These are phyloP conservation scores for Syngnathus scovelli DNA, from an alignment of 2,113 vertebrate genomes.

Conservation along the genomic window DNA sequence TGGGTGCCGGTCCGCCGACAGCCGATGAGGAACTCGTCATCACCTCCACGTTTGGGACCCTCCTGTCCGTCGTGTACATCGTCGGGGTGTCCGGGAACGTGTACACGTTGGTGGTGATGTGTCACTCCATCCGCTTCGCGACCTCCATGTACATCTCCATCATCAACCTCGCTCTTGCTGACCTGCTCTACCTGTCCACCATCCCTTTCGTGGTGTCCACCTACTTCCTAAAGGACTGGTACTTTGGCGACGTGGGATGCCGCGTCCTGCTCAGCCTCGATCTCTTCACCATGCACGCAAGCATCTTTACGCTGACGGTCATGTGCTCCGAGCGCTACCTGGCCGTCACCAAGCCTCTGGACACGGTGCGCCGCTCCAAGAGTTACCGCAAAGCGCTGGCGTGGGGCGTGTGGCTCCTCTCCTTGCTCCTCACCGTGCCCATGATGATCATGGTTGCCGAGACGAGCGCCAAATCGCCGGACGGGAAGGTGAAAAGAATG, in stretches of 20 bases:
- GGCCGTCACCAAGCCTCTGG: conserved; percentile 86
- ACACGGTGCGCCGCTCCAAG: conserved; percentile 76
- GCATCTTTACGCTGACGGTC: conserved; percentile 89
- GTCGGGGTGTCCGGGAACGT: conserved; percentile 83
- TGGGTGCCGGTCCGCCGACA: conserved; percentile 41
- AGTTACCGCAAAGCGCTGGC: conserved; percentile 80
- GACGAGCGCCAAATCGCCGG: conserved; percentile 64
- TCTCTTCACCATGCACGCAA: conserved; percentile 90
- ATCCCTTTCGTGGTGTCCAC: conserved; percentile 91
- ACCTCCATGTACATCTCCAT: conserved; percentile 89
- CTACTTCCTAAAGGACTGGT: conserved; percentile 89
- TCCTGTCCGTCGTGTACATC: conserved; percentile 81
- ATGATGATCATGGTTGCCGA: conserved; percentile 87
- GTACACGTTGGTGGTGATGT: conserved; percentile 89
- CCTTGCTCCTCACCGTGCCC: conserved; percentile 79
- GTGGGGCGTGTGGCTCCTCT: conserved; percentile 79
- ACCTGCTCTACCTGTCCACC: conserved; percentile 88
- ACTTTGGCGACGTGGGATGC: conserved; percentile 86
- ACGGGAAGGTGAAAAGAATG: conserved; percentile 78
- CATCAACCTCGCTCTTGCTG: conserved; percentile 85
- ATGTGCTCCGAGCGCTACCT: conserved; percentile 89
- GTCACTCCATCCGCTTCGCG: conserved; percentile 81
- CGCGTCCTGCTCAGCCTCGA: conserved; percentile 85
- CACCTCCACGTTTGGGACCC: conserved; percentile 81
- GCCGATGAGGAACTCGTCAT: conserved; percentile 73